A percentile compares a stretch with the other conserved stretches of the same genome.
These are phyloP conservation scores for Thinocorus orbignyianus DNA, from an alignment of 2,113 vertebrate genomes.

Conservation along the genomic window DNA sequence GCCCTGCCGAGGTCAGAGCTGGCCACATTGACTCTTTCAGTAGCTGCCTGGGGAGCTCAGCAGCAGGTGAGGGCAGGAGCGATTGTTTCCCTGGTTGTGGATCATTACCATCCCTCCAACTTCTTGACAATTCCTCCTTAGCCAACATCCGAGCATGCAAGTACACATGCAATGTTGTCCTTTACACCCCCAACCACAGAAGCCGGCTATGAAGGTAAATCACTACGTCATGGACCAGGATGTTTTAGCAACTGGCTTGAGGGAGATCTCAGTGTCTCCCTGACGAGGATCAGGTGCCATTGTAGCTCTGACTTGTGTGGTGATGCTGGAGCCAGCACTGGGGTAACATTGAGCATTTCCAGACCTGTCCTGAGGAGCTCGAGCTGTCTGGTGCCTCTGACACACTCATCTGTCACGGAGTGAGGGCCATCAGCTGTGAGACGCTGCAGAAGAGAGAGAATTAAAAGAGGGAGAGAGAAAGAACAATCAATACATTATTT, in stretches of 20 bases:
- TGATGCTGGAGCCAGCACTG: not conserved
- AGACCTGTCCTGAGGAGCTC: not conserved
- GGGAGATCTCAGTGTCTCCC: not conserved
- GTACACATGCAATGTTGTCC: rapidly evolving
- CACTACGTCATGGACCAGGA: rapidly evolving
- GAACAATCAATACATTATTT: conserved; percentile 82
- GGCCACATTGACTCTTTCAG: not conserved
- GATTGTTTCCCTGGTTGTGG: not conserved
- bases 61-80: rapidly evolving
- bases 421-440: conserved; percentile 38
- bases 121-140: not conserved
- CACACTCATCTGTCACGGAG: conserved; percentile 68
- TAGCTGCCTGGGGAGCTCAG: rapidly evolving
- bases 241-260: not conserved
- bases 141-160: rapidly evolving
- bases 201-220: not conserved
- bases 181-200: rapidly evolving
- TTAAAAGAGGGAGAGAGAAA: conserved; percentile 52
- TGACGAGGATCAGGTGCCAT: not conserved
- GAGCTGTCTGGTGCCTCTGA: conserved; percentile 40
- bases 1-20: not conserved
- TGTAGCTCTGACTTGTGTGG: not conserved
- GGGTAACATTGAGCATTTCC: conserved; percentile 1
- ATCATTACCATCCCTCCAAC: rapidly evolving
- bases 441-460: conserved; percentile 18